A percentile compares a stretch with the other conserved stretches of the same genome.
Conservation (phyloP, 2,113 vertebrate species). For the Ageneiosus marmoratus region DNA sequence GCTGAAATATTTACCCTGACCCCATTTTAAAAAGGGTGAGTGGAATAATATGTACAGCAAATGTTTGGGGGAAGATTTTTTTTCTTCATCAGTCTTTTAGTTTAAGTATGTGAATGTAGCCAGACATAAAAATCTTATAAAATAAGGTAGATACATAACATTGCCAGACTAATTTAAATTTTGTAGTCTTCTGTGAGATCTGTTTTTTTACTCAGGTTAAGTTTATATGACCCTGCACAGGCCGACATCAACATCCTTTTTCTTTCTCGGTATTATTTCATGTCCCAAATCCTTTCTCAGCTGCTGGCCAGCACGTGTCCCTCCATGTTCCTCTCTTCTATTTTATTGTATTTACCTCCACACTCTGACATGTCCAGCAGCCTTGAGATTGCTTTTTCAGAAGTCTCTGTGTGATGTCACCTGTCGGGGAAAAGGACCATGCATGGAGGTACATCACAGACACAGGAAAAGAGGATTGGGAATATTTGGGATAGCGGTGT, state of each 20-base stretch:
- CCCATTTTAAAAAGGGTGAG: conserved; percentile 28
- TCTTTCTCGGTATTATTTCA: conserved; percentile 20
- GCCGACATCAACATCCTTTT: not conserved
- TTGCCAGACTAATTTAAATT: not conserved
- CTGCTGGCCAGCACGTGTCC: conserved; percentile 69
- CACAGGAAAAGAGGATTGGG: conserved; percentile 45
- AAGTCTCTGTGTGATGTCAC: conserved; percentile 52
- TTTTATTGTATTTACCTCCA: conserved; percentile 68
- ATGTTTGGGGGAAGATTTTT: not conserved
- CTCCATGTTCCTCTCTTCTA: conserved; percentile 57
- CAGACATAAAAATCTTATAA: not conserved
- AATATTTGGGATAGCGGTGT: conserved; percentile 9
- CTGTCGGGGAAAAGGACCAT: conserved; percentile 23
- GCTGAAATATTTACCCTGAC: conserved; percentile 26
- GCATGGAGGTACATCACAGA: conserved; percentile 45
- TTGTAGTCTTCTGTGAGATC: not conserved
- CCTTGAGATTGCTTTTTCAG: conserved; percentile 51
- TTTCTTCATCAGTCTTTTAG: not conserved
- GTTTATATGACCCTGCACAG: not conserved
- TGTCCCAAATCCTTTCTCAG: conserved; percentile 54
- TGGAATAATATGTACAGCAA: conserved; percentile 29
- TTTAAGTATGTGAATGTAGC: not conserved
- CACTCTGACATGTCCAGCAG: conserved; percentile 65
- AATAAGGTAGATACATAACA: not conserved
- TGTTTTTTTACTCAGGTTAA: not conserved